Evolutionary conservation across 2,113 vertebrate species (phyloP), one percentile per base, ranked within the genome.

Genomic region (Aspidoscelis tigris): DNA sequence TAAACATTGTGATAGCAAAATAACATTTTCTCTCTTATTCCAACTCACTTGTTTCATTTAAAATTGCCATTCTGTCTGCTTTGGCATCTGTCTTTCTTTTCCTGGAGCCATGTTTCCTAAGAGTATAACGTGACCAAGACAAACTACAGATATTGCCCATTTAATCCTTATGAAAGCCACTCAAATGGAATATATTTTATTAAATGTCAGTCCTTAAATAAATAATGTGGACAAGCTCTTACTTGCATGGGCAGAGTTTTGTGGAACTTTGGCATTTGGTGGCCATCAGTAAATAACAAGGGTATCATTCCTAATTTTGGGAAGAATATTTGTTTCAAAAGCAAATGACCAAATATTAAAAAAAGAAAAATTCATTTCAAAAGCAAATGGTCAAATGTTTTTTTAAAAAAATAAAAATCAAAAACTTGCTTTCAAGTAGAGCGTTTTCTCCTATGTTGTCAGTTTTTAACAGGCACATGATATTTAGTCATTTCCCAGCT

Each of bases 401-500:
- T 33, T 33, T 33, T 33, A 33, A 83, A 83, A 86, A 87, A 61
- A 61, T 61, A 80, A 86, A 74, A 76, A 33, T 33, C 33, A 69
- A 87, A 26, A 65, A 5, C 22, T 7, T 61, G 18, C 90, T 85
- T 91, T 86, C 80, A 84, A 80, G 80, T 44, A 75, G 80, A 21
- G 26, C 55, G 76, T 61, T 86, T 53, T 80, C 66, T 87, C 12
- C 6, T 70, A 12, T 5, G 3, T 44, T 92, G 77, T 68, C 74
- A 86, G 76, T 58, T 90, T 86, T 64, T 82, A 88, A 83, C n/a
- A 41, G 39, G 82, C 86, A 65, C 2, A 2, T 90, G 75, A 4
- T 0, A 47, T 88, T 88, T 39, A 91, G 84, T 91, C 26, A 90
- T 92, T 92, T 90, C 87, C 86, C 88, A 84, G 86, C 39, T 0